Conservation (phyloP, 2,888 invertebrate species). For the Dorcus hopei region DNA sequence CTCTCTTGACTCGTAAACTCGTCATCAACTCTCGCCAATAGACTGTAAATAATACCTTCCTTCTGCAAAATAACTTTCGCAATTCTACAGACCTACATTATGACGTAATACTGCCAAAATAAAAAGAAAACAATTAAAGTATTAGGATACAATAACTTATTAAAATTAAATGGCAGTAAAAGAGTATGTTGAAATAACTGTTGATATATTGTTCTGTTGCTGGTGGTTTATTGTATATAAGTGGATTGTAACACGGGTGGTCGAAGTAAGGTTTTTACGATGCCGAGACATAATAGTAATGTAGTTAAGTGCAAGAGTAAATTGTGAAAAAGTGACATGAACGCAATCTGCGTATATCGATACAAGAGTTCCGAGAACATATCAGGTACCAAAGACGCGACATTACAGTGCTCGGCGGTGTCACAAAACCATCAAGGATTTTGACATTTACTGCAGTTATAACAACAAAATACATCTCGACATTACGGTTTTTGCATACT, state of each 20-base stretch:
- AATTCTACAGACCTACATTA: too few species aligned
- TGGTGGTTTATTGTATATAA: neutral
- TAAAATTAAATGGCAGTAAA: too few species aligned
- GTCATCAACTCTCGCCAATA: slow-evolving; percentile 28
- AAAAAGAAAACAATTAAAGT: too few species aligned
- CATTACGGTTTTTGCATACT: neutral
- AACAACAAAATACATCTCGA: slow-evolving; percentile 2
- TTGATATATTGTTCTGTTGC: neutral
- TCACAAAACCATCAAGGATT: slow-evolving; percentile 1
- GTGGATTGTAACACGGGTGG: slow-evolving; percentile 5
- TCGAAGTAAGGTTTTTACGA: slow-evolving; percentile 5
- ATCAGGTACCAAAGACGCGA: slow-evolving; percentile 1
- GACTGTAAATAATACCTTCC: slow-evolving; percentile 24
- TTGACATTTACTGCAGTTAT: slow-evolving; percentile 6
- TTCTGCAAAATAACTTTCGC: too few species aligned
- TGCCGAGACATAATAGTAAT: slow-evolving; percentile 5
- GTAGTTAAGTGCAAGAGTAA: slow-evolving; percentile 4
- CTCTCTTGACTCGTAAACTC: slow-evolving; percentile 25
- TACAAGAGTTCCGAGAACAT: slow-evolving; percentile 2
- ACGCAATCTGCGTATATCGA: neutral
- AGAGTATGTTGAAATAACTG: too few species aligned
- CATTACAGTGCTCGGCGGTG: slow-evolving; percentile 1
- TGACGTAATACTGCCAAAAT: too few species aligned
- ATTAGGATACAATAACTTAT: too few species aligned
- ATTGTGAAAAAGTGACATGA: slow-evolving; percentile 1